Percentiles rank a stretch among this genome's conserved stretches.
phyloP scores from a whole-genome alignment of 1,140 invertebrate genomes.

The Panagrolaimus sp. region DNA sequence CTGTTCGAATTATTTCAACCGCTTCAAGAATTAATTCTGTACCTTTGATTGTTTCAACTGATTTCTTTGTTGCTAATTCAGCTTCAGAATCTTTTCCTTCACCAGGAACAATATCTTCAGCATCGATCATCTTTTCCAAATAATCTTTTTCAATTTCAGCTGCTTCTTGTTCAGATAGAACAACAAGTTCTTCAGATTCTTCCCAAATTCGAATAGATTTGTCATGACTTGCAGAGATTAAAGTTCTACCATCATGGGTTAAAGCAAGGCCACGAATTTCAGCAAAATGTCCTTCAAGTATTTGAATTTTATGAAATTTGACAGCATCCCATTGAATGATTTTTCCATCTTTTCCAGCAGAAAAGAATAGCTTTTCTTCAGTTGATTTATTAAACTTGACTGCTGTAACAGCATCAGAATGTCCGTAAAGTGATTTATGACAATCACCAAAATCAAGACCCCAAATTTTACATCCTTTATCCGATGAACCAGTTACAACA shows the following conservation, averaged over 20 bases:
- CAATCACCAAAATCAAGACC: slow-evolving; percentile 97
- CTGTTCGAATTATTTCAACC: slow-evolving; percentile 50
- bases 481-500: slow-evolving; percentile 85
- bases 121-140: slow-evolving; percentile 59
- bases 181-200: slow-evolving; percentile 78
- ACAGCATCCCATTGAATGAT: slow-evolving; percentile 86
- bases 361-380: slow-evolving; percentile 84
- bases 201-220: slow-evolving; percentile 79
- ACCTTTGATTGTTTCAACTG: slow-evolving; percentile 63
- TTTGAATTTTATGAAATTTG: slow-evolving; percentile 68
- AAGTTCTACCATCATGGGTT: slow-evolving; percentile 32
- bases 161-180: slow-evolving; percentile 85
- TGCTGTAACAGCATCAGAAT: slow-evolving; percentile 81
- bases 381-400: slow-evolving; percentile 74
- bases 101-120: slow-evolving; percentile 66
- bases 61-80: slow-evolving; percentile 78
- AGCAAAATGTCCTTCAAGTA: slow-evolving; percentile 67
- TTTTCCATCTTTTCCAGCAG: slow-evolving; percentile 82
- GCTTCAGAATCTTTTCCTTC: slow-evolving; percentile 66
- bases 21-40: slow-evolving; percentile 56
- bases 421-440: slow-evolving; percentile 70
- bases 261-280: slow-evolving; percentile 47
- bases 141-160: slow-evolving; percentile 58
- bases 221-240: slow-evolving; percentile 78
- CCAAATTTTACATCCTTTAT: slow-evolving; percentile 95